These are phyloP conservation scores for Cryptus armator DNA, from an alignment of 2,888 invertebrate species.

Conservation along the genomic window DNA sequence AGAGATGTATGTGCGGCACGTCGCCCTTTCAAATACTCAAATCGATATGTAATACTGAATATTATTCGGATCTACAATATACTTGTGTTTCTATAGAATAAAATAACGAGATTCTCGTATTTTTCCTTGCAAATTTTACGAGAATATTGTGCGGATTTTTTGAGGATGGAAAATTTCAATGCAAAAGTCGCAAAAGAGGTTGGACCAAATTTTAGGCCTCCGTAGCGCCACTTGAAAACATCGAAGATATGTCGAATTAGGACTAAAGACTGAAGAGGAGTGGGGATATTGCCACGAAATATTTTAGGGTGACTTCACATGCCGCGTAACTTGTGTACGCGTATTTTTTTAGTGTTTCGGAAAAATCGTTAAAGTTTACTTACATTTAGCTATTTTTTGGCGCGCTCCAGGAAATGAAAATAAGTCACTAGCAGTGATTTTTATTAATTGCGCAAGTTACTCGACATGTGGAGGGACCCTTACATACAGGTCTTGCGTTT, in stretches of 20 bases:
- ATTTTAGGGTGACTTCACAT: not conserved
- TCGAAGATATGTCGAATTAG: not conserved
- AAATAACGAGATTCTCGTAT: not conserved
- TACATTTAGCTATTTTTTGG: too few relatives aligned
- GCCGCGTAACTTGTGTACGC: not conserved
- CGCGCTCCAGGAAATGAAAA: too few relatives aligned
- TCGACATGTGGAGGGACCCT: too few relatives aligned
- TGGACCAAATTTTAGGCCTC: not conserved
- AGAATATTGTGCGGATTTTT: not conserved
- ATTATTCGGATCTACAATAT: too few relatives aligned
- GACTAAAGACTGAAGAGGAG: not conserved
- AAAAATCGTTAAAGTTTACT: too few relatives aligned
- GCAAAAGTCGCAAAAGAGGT: not conserved
- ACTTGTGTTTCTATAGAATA: not conserved
- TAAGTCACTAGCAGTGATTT: too few relatives aligned
- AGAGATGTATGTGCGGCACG: not conserved
- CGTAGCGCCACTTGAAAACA: slow-evolving; percentile 3
- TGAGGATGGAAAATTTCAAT: not conserved
- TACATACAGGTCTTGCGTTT: not conserved
- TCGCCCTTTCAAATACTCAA: not conserved
- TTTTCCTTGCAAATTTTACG: not conserved
- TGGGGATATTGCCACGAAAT: slow-evolving; percentile 2
- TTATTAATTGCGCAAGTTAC: too few relatives aligned
- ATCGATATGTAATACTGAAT: too few relatives aligned
- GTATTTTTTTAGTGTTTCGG: too few relatives aligned